A percentile compares a stretch with the other conserved stretches of the same genome.
These are phyloP conservation scores for Pachycephala philippinensis DNA, from an alignment of 2,113 vertebrate genomes.

Conservation along the genomic window DNA sequence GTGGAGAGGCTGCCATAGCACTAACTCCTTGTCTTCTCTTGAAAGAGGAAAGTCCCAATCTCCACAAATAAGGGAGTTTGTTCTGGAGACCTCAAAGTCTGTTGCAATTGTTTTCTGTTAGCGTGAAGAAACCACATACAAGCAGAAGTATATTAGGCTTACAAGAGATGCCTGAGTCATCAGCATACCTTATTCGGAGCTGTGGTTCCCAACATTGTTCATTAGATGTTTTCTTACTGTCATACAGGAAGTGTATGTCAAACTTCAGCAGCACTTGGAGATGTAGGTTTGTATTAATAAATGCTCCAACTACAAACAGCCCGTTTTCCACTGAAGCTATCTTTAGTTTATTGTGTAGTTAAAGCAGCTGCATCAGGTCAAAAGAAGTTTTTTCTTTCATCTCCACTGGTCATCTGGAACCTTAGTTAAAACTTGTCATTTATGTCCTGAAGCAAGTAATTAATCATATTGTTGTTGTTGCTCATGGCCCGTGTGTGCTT, in stretches of 20 bases:
- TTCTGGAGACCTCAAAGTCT: slow-evolving; percentile 19
- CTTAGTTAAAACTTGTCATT: background rate
- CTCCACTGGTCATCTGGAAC: background rate
- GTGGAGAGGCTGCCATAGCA: background rate
- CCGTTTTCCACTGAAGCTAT: background rate
- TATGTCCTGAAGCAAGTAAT: background rate
- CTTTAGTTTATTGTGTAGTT: slow-evolving; percentile 9
- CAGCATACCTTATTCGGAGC: background rate
- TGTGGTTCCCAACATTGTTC: slow-evolving; percentile 20
- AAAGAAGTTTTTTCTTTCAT: background rate
- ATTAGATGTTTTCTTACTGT: slow-evolving; percentile 17
- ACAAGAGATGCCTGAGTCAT: slow-evolving; percentile 21
- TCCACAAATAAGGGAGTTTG: background rate
- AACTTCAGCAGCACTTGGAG: background rate
- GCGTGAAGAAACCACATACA: background rate
- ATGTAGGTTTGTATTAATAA: slow-evolving; percentile 23
- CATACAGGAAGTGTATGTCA: slow-evolving; percentile 30
- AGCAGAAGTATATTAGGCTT: background rate
- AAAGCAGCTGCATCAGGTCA: background rate
- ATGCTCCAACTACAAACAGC: background rate
- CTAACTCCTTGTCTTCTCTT: background rate
- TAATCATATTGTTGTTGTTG: background rate
- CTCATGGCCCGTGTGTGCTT: background rate
- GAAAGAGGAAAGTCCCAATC: background rate
- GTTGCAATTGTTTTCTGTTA: background rate